Evolutionary conservation across 2,888 invertebrate genomes (phyloP), one percentile per base, ranked within the genome.

Genomic region (Listrodromus nycthemerus): DNA sequence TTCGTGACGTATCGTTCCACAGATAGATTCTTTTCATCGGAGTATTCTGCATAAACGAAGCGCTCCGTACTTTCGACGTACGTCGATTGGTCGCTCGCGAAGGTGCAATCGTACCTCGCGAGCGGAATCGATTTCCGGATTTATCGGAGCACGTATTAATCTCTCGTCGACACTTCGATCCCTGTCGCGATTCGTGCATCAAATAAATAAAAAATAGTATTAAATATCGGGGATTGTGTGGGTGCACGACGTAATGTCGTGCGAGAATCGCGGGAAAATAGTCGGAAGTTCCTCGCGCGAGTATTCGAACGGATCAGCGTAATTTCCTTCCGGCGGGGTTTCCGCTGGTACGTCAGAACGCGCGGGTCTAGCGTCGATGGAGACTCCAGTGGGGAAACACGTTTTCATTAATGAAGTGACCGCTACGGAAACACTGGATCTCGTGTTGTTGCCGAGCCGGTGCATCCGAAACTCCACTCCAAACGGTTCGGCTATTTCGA

Each of bases 341-440:
- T 55, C 24, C 24, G 3, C 55, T 24, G 4, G 41, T 45, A 4
- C 5, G 41, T 16, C 13, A 10, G 4, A 55, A 55, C 13, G 21
- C 4, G 10, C 10, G 21, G 13, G 55, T 10, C 21, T 24, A 24
- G 55, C 10, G 52, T 13, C 13, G 33, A 21, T n/a, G 37, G 45
- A 67, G 41, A 33, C 58, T 21, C 50, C 10, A 27, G 19, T 48
- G 45, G 45, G 6, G 58, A 80, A 74, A 67, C 73, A 48, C 67
- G 33, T 66, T 74, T 80, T 74, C 80, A 67, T 80, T 80, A 80
- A 80, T 67, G 80, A 37, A 80, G 58, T 67, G 67, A 74, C 67
- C 80, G 45, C 61, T 74, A 58, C 67, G 67, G 67, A 33, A 74
- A 74, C 80, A 19, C 24, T 33, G 58, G 52, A 63, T 65, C 79